These are phyloP conservation scores for Ceryle rudis DNA, from an alignment of 2,797 vertebrate species.

Conservation along the genomic window DNA sequence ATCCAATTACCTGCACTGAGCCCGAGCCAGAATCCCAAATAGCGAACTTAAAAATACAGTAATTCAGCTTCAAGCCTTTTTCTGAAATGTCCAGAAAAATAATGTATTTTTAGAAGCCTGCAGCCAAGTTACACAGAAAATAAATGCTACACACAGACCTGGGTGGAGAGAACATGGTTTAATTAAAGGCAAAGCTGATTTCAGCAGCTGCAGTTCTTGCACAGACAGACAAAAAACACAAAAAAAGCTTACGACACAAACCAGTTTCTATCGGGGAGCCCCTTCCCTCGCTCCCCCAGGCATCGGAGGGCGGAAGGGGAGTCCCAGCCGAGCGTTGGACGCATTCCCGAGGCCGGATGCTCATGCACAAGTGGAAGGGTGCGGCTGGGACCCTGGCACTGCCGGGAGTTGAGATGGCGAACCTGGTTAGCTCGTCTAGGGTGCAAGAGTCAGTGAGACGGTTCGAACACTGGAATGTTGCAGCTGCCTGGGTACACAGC, in stretches of 20 bases:
- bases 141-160: slow-evolving; percentile 49
- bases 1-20: not conserved
- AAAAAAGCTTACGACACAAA: slow-evolving; percentile 85
- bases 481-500: slow-evolving; percentile 78
- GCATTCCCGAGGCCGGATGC: slow-evolving; percentile 79
- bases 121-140: slow-evolving; percentile 34
- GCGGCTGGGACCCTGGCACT: slow-evolving; percentile 57
- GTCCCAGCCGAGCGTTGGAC: slow-evolving; percentile 54
- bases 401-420: slow-evolving; percentile 37
- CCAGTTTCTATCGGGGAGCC: slow-evolving; percentile 77
- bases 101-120: not conserved
- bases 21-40: not conserved
- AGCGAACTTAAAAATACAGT: too few relatives aligned
- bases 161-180: slow-evolving; percentile 88
- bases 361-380: slow-evolving; percentile 82
- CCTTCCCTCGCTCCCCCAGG: slow-evolving; percentile 61
- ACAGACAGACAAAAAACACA: slow-evolving; percentile 87
- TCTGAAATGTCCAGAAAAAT: not conserved
- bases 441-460: slow-evolving; percentile 70
- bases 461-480: slow-evolving; percentile 79
- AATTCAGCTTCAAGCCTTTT: not conserved
- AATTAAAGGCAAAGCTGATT: slow-evolving; percentile 95
- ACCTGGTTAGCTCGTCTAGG: slow-evolving; percentile 66
- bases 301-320: not conserved
- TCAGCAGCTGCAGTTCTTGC: slow-evolving; percentile 88